Evolutionary conservation across 1,140 invertebrate genomes (phyloP).

Genomic region (Eurosta solidaginis): DNA sequence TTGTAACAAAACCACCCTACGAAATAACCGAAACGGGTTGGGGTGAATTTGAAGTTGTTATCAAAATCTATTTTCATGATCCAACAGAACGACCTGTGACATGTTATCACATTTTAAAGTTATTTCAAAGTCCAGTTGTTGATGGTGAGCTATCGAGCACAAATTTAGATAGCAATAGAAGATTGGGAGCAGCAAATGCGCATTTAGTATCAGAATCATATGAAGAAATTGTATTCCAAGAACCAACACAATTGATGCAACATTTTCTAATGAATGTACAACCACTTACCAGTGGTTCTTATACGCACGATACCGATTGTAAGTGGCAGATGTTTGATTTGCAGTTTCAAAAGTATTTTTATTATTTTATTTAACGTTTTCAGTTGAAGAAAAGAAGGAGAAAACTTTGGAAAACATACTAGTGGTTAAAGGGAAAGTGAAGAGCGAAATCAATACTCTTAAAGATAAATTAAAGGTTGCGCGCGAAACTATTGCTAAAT

Average conservation of each 20-base stretch:
- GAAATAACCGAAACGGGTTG: constrained; percentile 98
- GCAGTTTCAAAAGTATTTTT: constrained; percentile 28
- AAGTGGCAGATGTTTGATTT: too few species aligned
- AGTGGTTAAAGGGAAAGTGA: constrained; percentile 82
- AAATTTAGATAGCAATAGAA: constrained; percentile 75
- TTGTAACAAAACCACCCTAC: constrained; percentile 93
- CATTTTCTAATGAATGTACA: constrained; percentile 80
- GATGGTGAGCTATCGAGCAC: constrained; percentile 63
- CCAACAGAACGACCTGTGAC: constrained; percentile 94
- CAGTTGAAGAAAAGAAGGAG: constrained; percentile 91
- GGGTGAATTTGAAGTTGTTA: constrained; percentile 99
- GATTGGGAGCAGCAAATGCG: background rate
- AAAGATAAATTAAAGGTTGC: constrained; percentile 88
- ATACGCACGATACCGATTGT: constrained; percentile 92
- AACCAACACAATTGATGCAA: constrained; percentile 92
- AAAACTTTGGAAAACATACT: constrained; percentile 79
- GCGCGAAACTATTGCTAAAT: constrained; percentile 87
- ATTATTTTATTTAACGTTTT: constrained; percentile 50
- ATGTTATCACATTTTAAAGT: constrained; percentile 92
- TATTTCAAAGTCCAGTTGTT: constrained; percentile 79
- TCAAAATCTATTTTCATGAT: constrained; percentile 98
- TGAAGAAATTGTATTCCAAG: constrained; percentile 97
- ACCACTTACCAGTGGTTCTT: constrained; percentile 73
- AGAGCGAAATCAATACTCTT: constrained; percentile 80
- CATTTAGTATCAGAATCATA: constrained; percentile 92